Base-by-base conservation (phyloP, 2,797 vertebrate genomes). In the Margarornis squamiger region DNA sequence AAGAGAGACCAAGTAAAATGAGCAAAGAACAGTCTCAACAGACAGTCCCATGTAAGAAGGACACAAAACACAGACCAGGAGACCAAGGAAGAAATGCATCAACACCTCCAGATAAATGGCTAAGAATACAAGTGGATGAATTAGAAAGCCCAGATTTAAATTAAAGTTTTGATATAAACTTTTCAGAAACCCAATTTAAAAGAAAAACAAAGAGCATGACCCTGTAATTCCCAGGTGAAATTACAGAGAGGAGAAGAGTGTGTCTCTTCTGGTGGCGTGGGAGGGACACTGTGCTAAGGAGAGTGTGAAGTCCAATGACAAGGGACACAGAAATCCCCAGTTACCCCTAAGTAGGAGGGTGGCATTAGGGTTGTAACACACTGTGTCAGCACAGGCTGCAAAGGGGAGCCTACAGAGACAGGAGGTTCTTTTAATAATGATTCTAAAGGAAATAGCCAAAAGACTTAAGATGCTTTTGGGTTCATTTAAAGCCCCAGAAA, bases 181-280 rank as follows among this genome's bases (percentile, higher is more conserved):
- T 76, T 80, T 90, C 27, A 68, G 73, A 90, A 95, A 88, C 38
- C 10, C 32, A 70, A 46, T 74, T 92, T 67, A 38, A 86, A 91
- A 85, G 34, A 39, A 41, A 59, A 10, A 43, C 62, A 72, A 78
- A 65, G 30, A 85, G 36, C 46, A 55, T 15, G 83, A 86, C 61
- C 59, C 83, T 95, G 72, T 93, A 94, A 92, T 96, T 97, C 80
- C 20, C 62, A 41, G 17, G 43, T 91, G 86, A 94, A 94, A 94
- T 95, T 90, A 84, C 46, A 88, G 90, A 85, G 75, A 48, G 39
- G 43, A 73, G 75, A 75, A 71, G 45, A 30, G 4, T 27, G n/a
- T n/a, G 38, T 65, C 41, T 90, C 63, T 82, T 91, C 63, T 86
- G 73, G 36, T 79, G 61, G 61, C 65, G n/a, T 61, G 68, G 90